Evolutionary conservation across 2,113 vertebrate species (phyloP), one percentile per base, ranked within the genome.

Genomic region (Crotalus tigris): DNA sequence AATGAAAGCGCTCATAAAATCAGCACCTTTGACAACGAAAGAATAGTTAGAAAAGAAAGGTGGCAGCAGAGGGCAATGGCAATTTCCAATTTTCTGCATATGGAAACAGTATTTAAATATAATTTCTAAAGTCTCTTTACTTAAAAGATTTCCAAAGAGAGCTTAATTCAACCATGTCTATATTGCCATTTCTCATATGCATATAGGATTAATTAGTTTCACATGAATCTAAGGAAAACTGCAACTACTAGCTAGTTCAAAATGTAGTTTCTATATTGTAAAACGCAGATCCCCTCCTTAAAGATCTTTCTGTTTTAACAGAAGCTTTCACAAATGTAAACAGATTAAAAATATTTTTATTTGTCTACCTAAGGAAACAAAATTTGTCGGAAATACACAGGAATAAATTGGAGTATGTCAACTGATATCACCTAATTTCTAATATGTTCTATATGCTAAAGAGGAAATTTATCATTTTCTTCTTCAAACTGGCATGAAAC

Each of bases 1-100:
- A 97, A 96, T 96, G 92, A 95, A 97, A 87, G 93, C 96, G 88
- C 91, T 96, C 33, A 94, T 94, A 96, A 95, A 95, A 89, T 90
- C 90, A 94, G 53, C 29, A 49, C 26, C 88, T 95, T 93, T 95
- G 81, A 94, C 92, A 95, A 95, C 96, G 57, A 49, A 92, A 55
- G n/a, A 94, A 69, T 49, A 61, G 0, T 91, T 89, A n/a, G 26
- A 75, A 92, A 89, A 93, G 94, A 93, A 96, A 96, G 94, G 94
- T 91, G 95, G 94, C 95, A 61, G 92, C 88, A 89, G 92, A n/a
- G 64, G 58, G 24, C 58, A 96, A 57, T 33, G 92, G 87, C 39
- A 92, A 90, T 96, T 97, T 96, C 54, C 57, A 93, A 33, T 91
- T 88, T 69, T 91, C 91, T 92, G 12, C 17, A 26, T 96, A 90